Evolutionary conservation across 2,797 vertebrate species (phyloP), one percentile per base, ranked within the genome.

Genomic region (Valencia hispanica): DNA sequence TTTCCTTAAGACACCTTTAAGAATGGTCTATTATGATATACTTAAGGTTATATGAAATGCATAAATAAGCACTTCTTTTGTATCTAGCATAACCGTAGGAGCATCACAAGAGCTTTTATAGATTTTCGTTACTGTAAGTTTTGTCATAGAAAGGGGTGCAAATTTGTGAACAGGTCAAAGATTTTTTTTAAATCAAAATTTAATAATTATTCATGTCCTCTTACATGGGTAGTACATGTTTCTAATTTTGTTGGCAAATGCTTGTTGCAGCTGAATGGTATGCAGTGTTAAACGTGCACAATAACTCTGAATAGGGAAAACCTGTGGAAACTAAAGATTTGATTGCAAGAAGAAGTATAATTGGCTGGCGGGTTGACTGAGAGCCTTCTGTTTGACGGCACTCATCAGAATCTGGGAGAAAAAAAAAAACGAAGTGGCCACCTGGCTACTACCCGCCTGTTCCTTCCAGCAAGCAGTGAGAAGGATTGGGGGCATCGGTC

Each of bases 331-430:
- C 61, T 32, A 45, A 45, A 47, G 2, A 47, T 45, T 47, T 61
- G 41, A 27, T 61, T 61, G 41, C 36, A 32, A 5, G 18, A 57
- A 57, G 70, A n/a, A 20, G 51, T 51, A 57, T 15, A 10, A 30
- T 4, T 2, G 43, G 25, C 25, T 57, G n/a, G 27, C 65, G 1
- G 39, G 17, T 36, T 68, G 48, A 30, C 2, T 53, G 47, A 39
- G 47, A 68, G 63, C 47, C 59, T 68, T 74, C 73, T 53, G 73
- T 7, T 50, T 66, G 34, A 53, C 27, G 14, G 27, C n/a, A 32
- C 72, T 73, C 53, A 73, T 73, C 61, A 73, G 1, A 61, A 30
- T 59, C 53, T 45, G 39, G 65, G n/a, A 41, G 10, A 55, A 17
- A 18, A 48, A 17, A 48, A 70, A 45, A 59, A 27, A 43, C 9